Base-by-base conservation (phyloP, 2,888 invertebrate genomes). In the Nasonia oneida region DNA sequence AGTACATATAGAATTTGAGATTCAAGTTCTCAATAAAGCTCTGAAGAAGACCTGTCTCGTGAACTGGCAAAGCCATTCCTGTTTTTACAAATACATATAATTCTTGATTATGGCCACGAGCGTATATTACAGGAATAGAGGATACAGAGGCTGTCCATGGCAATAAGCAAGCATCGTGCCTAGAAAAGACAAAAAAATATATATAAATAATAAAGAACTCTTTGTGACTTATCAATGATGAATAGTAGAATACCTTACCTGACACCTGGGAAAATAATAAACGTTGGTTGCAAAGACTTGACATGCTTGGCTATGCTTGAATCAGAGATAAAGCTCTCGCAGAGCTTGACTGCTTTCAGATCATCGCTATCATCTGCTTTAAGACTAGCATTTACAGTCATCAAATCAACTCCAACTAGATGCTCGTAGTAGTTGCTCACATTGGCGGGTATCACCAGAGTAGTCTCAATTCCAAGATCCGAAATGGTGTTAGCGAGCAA, bases 141-240 rank as follows among this genome's bases (percentile, higher is more conserved):
- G 87, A 87, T 53, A 93, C 90, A 33, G 85, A 89, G 50, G 89
- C 89, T 14, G 88, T 84, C 92, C 92, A 93, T n/a, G 93, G 93
- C 67, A 93, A 79, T 29, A 93, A 88, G 79, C 93, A 93, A 10
- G 90, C 93, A 67, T 93, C 93, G 61, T 93, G 93, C 86, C 93
- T 93, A 83, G 80, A 90, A 89, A n/a, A 18, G 53, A 83, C 61
- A 70, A 80, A 23, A 33, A 14, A 77, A 37, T 29, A 29, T 29
- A 5, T 37, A 70, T 42, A 71, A 71, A 71, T 73, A 39, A 42
- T 42, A 1, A 42, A 73, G 29, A n/a, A 33, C 29, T 67, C 33
- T 57, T 23, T 39, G 50, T 23, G 33, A 77, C 57, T 73, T 74
- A 42, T 64, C 33, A 42, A 23, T 23, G 12, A 23, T 3, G n/a